Base-by-base conservation (phyloP, 92 coral and sea anemone genomes). In the Siderastrea radians region DNA sequence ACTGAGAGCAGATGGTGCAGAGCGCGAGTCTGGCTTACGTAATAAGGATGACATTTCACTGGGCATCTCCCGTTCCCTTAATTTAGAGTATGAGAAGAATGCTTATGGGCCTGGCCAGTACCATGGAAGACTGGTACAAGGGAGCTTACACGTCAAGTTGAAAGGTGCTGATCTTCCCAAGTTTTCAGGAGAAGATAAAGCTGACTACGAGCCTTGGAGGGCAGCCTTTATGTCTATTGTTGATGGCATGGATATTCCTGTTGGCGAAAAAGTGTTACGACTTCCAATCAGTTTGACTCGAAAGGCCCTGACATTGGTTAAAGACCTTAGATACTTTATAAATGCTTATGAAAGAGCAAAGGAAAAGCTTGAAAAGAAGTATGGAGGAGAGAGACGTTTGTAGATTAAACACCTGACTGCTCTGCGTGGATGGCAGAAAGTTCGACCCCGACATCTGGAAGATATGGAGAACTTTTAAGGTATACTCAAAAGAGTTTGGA, bases 191-290 rank as follows among this genome's bases (percentile, higher is more conserved):
- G 88, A 91, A 44, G 85, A 86, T 52, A 86, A 86, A 69, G 75
- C 91, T 12, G 79, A 91, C 14, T 91, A 85, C 38, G 85, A 90
- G 57, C 79, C 93, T 6, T 86, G 93, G 90, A 86, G 81, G 61
- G 88, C 87, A 12, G 93, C 87, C 3, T 86, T 90, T 51, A 80
- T 80, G 79, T 74, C 91, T 2, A 72, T 86, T 13, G 80, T 75
- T 9, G 90, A 68, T 43, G 68, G 65, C 54, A 58, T 84, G 5
- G 57, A 86, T 49, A 86, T 91, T 59, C 57, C 93, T 10, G 87
- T 90, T 9, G 72, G 68, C 4, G 1, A 64, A n/a, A 64, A n/a
- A 17, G n/a, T 64, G 68, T 10, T 64, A 45, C 68, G 38, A 64
- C 68, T 64, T 64, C 68, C 83, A 48, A 91, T 50, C 75, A 77